Base-by-base conservation (phyloP, 30 jellyfish, hydroid and myxozoan genomes). In the Clytia hemisphaerica region DNA sequence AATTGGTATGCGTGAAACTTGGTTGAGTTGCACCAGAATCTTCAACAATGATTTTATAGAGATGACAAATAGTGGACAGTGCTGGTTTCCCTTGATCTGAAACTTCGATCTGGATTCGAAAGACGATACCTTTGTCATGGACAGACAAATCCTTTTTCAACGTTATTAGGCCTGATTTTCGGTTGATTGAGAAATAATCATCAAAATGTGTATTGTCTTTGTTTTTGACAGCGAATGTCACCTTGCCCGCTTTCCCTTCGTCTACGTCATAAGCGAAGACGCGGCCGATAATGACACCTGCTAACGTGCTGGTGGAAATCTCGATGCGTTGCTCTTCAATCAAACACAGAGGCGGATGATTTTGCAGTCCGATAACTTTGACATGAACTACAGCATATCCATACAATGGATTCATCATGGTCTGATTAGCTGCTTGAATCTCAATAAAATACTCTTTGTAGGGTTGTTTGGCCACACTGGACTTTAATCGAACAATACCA, bases 321-420 rank as follows among this genome's bases (percentile, higher is more conserved):
- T 49, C 73, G 49, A 69, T 69, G 21, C 49, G 81, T 53, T 69
- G 81, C 15, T 45, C 21, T 7, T 69, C 54, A 6, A 72, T 82
- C 91, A 63, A 82, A 89, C 60, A 89, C 71, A 25, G 45, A 25
- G 98, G 98, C 36, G 76, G 95, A 30, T 66, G 71, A 68, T 89
- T 88, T 4, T 73, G 75, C 19, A 77, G 58, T 42, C 73, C 95
- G 28, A 66, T 32, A 14, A 83, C 79, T 4, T 60, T 63, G 36
- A 89, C 51, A 18, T 57, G 45, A 15, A 89, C 76, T 44, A 76
- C 59, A 9, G 93, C 81, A 69, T 24, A 69, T 22, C 81, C 68
- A 33, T 50, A 50, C 37, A n/a, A 24, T 3, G 33, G 36, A 26
- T 69, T 32, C 75, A 24, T 48, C 0, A 24, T 30, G 21, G 81